Evolutionary conservation across 2,113 vertebrate genomes (phyloP).

Genomic region (Ancistrus triradiatus): DNA sequence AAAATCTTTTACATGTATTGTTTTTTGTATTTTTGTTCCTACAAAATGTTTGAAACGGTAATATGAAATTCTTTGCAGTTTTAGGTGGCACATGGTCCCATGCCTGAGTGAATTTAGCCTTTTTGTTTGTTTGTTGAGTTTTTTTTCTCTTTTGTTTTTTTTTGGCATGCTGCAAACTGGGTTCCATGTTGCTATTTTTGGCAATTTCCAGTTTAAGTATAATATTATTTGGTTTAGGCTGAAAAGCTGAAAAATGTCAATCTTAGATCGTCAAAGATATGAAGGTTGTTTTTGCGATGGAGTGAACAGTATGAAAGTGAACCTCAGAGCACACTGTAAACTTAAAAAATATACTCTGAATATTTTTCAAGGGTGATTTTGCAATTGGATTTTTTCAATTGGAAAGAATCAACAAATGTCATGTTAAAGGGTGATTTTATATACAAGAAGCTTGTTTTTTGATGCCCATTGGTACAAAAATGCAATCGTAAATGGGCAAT

Average conservation of each 20-base stretch:
- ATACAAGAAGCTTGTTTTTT: no score
- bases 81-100: conserved; percentile 28
- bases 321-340: no score
- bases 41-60: conserved; percentile 51
- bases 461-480: no score
- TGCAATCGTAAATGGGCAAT: no score
- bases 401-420: no score
- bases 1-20: conserved; percentile 58
- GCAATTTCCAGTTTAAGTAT: no score
- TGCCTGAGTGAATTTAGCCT: conserved; percentile 19
- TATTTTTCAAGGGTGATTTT: no score
- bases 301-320: conserved; percentile 1
- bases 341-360: no score
- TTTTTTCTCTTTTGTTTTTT: conserved; percentile 1
- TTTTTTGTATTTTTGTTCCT: conserved; percentile 43
- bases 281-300: conserved; percentile 5
- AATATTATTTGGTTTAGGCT: no score
- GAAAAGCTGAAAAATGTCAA: no score
- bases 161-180: not conserved
- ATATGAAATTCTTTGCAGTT: conserved; percentile 40
- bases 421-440: no score
- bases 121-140: conserved; percentile 13
- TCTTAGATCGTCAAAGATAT: conserved; percentile 4
- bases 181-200: not conserved
- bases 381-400: no score